A percentile compares a stretch with the other conserved stretches of the same genome.
phyloP scores from a whole-genome alignment of 2,113 vertebrate species.

The Neofelis nebulosa region DNA sequence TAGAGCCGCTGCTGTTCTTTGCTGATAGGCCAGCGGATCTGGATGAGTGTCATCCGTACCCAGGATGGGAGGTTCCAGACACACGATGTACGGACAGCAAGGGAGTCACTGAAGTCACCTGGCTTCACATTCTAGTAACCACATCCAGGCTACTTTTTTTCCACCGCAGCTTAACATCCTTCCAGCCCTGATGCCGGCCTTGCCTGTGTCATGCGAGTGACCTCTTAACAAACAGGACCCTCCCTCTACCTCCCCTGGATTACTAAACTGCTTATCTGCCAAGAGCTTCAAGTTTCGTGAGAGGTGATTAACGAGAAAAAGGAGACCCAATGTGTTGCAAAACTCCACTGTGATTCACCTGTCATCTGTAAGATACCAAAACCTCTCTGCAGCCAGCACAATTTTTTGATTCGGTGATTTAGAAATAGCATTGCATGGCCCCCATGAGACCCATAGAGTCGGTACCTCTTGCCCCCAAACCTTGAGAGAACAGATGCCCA shows the following conservation, averaged over 20 bases:
- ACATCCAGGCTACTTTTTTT: neutral
- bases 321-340: neutral
- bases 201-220: fast-evolving
- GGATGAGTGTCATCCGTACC: fast-evolving
- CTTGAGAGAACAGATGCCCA: neutral
- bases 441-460: neutral
- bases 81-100: neutral
- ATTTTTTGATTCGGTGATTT: neutral
- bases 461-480: neutral
- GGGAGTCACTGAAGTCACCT: neutral
- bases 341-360: neutral
- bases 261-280: neutral
- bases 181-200: neutral
- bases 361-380: neutral
- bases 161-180: neutral
- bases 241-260: neutral
- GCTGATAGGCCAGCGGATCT: neutral
- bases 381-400: neutral
- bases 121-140: fast-evolving
- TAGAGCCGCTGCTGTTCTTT: neutral
- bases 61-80: neutral
- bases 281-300: neutral
- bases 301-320: neutral
- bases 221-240: neutral
- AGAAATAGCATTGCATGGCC: neutral